Conservation (phyloP, 2,888 invertebrate species). For the Troides aeacus region DNA sequence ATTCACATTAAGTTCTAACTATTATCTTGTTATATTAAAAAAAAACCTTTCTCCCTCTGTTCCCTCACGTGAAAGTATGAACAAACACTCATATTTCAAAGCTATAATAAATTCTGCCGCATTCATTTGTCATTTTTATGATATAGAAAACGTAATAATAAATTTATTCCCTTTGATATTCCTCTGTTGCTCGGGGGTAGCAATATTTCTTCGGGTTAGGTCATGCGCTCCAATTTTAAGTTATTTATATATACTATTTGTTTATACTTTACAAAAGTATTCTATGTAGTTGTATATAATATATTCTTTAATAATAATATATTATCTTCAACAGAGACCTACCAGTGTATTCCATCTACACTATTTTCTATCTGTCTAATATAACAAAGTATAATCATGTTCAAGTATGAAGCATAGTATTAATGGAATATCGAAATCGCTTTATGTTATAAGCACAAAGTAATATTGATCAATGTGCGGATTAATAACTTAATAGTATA, state of each 20-base stretch:
- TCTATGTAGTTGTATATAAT: too few relatives aligned
- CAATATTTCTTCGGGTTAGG: not conserved
- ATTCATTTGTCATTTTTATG: slow-evolving; percentile 5
- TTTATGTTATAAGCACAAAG: not conserved
- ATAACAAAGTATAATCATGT: too few relatives aligned
- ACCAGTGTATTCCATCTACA: too few relatives aligned
- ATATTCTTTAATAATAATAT: too few relatives aligned
- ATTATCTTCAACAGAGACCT: too few relatives aligned
- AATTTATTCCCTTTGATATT: slow-evolving; percentile 7
- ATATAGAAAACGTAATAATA: slow-evolving; percentile 9
- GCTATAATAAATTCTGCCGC: not conserved
- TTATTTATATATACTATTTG: not conserved
- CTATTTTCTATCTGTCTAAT: too few relatives aligned
- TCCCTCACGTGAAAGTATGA: not conserved
- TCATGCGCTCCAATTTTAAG: not conserved
- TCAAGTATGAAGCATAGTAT: too few relatives aligned
- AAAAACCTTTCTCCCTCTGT: not conserved
- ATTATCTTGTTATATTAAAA: too few relatives aligned
- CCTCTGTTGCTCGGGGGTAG: not conserved
- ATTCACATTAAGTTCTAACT: too few relatives aligned
- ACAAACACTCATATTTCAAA: not conserved
- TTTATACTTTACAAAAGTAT: not conserved
- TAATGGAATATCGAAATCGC: not conserved
- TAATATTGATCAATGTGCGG: not conserved
- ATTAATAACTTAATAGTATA: not conserved